Evolutionary conservation across 2,797 vertebrate genomes (phyloP).

Genomic region (Naso thynnoides): DNA sequence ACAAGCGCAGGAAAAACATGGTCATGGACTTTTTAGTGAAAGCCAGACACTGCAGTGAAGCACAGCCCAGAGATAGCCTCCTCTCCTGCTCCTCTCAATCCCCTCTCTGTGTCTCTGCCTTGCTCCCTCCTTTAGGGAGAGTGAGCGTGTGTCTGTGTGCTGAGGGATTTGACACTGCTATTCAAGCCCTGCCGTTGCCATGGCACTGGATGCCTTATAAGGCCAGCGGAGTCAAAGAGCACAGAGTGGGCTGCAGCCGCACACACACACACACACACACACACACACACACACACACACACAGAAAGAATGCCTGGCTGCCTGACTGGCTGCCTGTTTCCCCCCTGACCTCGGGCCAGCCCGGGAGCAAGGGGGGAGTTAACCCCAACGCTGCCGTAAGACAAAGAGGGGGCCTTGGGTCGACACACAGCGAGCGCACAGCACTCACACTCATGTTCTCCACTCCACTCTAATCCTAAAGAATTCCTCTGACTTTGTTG

Average conservation of each 20-base stretch:
- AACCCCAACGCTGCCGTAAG: conserved; percentile 74
- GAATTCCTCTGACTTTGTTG: conserved; percentile 79
- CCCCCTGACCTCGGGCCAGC: conserved; percentile 80
- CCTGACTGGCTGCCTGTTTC: conserved; percentile 73
- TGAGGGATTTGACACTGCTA: conserved; percentile 92
- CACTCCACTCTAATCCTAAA: conserved; percentile 72
- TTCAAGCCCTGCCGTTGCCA: conserved; percentile 92
- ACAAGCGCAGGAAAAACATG: conserved; percentile 72
- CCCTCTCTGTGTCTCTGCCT: conserved; percentile 60
- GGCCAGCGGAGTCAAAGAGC: conserved; percentile 92
- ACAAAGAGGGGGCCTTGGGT: conserved; percentile 64
- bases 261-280: conserved; percentile 56
- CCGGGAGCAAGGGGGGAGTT: conserved; percentile 71
- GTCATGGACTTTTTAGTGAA: conserved; percentile 68
- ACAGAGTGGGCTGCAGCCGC: conserved; percentile 82
- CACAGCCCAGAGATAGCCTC: conserved; percentile 78
- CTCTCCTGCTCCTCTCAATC: conserved; percentile 68
- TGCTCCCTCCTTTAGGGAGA: conserved; percentile 79
- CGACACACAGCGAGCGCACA: conserved; percentile 47
- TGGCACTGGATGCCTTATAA: conserved; percentile 91
- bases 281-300: conserved; percentile 54
- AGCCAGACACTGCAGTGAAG: conserved; percentile 71
- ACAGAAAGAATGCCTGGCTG: conserved; percentile 82
- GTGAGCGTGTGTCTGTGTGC: conserved; percentile 86
- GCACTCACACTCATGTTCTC: conserved; percentile 71